phyloP scores from a whole-genome alignment of 2,888 invertebrate species.

The Gasteruption jaculator region DNA sequence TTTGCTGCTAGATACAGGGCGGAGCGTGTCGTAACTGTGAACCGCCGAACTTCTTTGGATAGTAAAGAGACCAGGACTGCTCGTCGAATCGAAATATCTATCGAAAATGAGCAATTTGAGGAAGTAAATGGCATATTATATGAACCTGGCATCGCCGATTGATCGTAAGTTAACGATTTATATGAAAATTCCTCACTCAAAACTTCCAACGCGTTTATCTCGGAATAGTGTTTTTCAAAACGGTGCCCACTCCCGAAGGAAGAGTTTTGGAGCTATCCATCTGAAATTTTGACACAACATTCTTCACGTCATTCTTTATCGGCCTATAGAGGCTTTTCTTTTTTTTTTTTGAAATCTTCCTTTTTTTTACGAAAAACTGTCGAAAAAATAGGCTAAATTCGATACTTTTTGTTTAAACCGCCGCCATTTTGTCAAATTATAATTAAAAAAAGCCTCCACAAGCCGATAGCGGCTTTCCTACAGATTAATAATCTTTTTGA shows the following conservation, averaged over 20 bases:
- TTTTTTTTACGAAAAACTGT: too few relatives aligned
- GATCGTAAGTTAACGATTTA: slow-evolving; percentile 19
- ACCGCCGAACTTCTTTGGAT: slow-evolving; percentile 15
- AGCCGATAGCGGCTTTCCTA: too few relatives aligned
- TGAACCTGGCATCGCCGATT: slow-evolving; percentile 23
- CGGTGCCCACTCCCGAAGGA: slow-evolving; percentile 12
- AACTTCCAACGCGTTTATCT: too few relatives aligned
- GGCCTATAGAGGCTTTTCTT: not conserved
- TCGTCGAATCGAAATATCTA: slow-evolving; percentile 13
- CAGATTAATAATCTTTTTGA: too few relatives aligned
- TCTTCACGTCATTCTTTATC: too few relatives aligned
- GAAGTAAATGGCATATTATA: slow-evolving; percentile 20
- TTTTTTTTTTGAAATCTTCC: not conserved
- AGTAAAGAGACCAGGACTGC: slow-evolving; percentile 17
- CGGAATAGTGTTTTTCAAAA: slow-evolving; percentile 19
- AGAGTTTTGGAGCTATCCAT: too few relatives aligned
- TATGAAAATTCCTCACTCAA: slow-evolving; percentile 13
- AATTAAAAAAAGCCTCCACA: too few relatives aligned
- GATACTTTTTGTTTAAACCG: too few relatives aligned
- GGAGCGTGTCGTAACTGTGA: slow-evolving; percentile 15
- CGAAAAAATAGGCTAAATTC: too few relatives aligned
- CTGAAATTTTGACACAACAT: too few relatives aligned
- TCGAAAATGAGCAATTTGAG: slow-evolving; percentile 13
- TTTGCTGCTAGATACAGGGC: slow-evolving; percentile 9
- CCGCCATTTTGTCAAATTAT: too few relatives aligned